phyloP scores from a whole-genome alignment of 2,888 invertebrate genomes.

The Rhimphoctona megacephalus region DNA sequence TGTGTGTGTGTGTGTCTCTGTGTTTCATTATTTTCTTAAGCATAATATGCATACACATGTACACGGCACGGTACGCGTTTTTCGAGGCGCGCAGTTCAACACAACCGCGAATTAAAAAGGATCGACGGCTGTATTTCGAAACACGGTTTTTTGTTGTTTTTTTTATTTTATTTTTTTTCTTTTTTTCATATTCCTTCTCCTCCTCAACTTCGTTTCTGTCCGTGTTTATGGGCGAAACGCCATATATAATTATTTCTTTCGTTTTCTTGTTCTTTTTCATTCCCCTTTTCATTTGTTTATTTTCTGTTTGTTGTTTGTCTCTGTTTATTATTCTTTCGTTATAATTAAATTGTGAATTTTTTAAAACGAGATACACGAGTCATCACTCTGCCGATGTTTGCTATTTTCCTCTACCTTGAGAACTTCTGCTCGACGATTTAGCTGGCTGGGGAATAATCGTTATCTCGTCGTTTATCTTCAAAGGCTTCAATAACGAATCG shows the following conservation, averaged over 20 bases:
- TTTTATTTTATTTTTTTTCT: constrained; percentile 3
- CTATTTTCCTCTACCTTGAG: constrained; percentile 83
- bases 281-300: neutral
- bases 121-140: constrained; percentile 20
- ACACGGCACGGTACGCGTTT: constrained; percentile 75
- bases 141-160: constrained; percentile 21
- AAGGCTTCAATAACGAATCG: constrained; percentile 91
- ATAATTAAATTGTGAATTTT: constrained; percentile 70
- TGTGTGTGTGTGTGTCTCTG: constrained; percentile 43
- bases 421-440: constrained; percentile 83
- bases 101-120: constrained; percentile 37
- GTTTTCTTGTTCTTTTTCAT: neutral
- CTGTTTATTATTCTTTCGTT: constrained; percentile 41
- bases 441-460: constrained; percentile 95
- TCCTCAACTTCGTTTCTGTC: neutral
- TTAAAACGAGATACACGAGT: constrained; percentile 80
- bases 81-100: constrained; percentile 40
- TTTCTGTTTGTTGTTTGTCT: neutral
- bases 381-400: constrained; percentile 82
- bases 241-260: constrained; percentile 2
- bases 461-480: constrained; percentile 95
- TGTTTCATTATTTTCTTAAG: constrained; percentile 71
- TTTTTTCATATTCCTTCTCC: neutral
- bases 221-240: neutral
- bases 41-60: constrained; percentile 81